Conservation (phyloP, 1,140 invertebrate species). For the Spodoptera litura region DNA sequence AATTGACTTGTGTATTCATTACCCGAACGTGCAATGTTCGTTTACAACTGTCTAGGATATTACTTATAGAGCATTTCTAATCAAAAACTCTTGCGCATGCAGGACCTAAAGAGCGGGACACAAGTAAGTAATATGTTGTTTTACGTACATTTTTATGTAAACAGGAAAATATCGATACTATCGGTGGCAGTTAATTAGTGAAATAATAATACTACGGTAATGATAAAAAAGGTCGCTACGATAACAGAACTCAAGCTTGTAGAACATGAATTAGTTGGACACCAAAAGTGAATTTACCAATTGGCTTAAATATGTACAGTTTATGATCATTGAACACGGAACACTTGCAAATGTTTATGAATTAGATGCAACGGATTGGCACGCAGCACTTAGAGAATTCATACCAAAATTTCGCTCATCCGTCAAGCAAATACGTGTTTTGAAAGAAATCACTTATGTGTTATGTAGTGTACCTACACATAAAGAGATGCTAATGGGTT, state of each 20-base stretch:
- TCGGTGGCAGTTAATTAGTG: slow-evolving; percentile 17
- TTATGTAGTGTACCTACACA: slow-evolving; percentile 8
- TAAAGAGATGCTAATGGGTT: slow-evolving; percentile 27
- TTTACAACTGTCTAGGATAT: neutral
- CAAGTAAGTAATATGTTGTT: slow-evolving; percentile 88
- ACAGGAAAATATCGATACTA: slow-evolving; percentile 34
- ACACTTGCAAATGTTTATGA: slow-evolving; percentile 17
- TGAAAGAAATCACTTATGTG: slow-evolving; percentile 10
- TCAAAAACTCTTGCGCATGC: slow-evolving; percentile 59
- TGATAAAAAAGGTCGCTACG: slow-evolving; percentile 1
- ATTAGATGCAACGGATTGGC: slow-evolving; percentile 42
- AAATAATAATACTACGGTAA: neutral
- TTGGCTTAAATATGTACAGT: neutral
- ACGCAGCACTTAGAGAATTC: slow-evolving; percentile 19
- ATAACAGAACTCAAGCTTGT: neutral
- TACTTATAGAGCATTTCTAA: slow-evolving; percentile 12
- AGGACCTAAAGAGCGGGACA: slow-evolving; percentile 91
- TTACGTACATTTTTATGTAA: slow-evolving; percentile 29
- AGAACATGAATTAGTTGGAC: neutral
- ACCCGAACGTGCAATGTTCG: neutral
- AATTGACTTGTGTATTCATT: neutral
- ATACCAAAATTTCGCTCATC: slow-evolving; percentile 7
- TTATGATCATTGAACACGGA: neutral
- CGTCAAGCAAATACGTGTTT: neutral
- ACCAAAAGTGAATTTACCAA: neutral